These are phyloP conservation scores for Stegastes partitus DNA, from an alignment of 2,113 vertebrate genomes.

Conservation along the genomic window DNA sequence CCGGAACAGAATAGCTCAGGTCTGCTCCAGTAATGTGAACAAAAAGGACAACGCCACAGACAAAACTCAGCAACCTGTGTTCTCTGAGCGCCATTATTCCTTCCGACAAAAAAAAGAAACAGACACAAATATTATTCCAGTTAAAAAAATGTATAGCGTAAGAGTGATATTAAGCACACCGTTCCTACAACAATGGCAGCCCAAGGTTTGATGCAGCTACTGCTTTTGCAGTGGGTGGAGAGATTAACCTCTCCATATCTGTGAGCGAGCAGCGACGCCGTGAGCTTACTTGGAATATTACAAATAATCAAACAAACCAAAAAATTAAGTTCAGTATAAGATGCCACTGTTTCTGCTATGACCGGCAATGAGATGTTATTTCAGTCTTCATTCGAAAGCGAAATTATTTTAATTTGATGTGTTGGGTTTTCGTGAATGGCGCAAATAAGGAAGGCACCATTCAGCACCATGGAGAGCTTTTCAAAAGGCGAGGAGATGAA, in stretches of 20 bases:
- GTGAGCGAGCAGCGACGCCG: slow-evolving; percentile 65
- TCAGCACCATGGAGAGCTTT: slow-evolving; percentile 26
- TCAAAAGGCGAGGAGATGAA: rapidly evolving
- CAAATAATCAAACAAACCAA: no score
- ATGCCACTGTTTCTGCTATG: rapidly evolving
- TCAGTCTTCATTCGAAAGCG: rapidly evolving
- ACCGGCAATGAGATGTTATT: rapidly evolving
- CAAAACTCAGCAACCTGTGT: not conserved
- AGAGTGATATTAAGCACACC: rapidly evolving
- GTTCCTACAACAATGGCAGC: slow-evolving; percentile 26
- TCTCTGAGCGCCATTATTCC: slow-evolving; percentile 7
- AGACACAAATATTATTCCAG: rapidly evolving
- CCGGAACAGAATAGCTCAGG: slow-evolving; percentile 73
- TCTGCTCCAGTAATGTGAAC: slow-evolving; percentile 49
- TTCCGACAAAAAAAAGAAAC: rapidly evolving
- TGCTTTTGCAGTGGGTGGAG: slow-evolving; percentile 49
- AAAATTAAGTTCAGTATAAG: rapidly evolving
- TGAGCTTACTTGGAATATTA: slow-evolving; percentile 53
- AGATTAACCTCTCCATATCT: not conserved
- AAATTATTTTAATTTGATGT: not conserved
- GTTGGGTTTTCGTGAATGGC: not conserved
- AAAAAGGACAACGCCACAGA: slow-evolving; percentile 1
- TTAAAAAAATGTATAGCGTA: no score
- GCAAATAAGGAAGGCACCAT: no score
- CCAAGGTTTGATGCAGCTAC: not conserved